A percentile compares a stretch with the other conserved stretches of the same genome.
Conservation (phyloP, 2,888 invertebrate genomes). For the Philopedon plagiatum region DNA sequence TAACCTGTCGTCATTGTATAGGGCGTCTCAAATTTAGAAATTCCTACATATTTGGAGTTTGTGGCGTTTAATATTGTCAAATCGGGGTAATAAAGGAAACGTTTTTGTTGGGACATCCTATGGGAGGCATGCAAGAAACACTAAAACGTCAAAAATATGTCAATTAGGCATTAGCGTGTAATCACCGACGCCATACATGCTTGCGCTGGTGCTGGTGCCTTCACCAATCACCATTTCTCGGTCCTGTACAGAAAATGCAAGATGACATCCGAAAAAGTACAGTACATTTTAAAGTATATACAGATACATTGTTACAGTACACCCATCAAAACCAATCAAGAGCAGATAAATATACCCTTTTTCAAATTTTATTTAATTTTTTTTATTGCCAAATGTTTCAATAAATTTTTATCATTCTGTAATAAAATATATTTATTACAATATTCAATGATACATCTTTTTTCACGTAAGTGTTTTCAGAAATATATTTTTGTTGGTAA, state of each 20-base stretch:
- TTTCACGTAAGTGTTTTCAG: neutral
- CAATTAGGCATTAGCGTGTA: constrained; percentile 50
- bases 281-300: constrained; percentile 56
- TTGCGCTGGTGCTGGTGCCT: constrained; percentile 68
- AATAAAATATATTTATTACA: no score
- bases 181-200: constrained; percentile 63
- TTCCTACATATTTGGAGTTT: neutral
- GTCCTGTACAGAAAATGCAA: constrained; percentile 64
- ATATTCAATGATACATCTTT: neutral
- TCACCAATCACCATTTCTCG: constrained; percentile 64
- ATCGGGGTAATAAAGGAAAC: neutral
- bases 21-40: constrained; percentile 12
- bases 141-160: constrained; percentile 18
- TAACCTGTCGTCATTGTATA: constrained; percentile 16
- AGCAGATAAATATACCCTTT: constrained; percentile 50
- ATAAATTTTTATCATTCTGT: no score
- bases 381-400: no score
- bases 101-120: constrained; percentile 49
- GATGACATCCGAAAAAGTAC: constrained; percentile 59
- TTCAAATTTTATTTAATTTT: no score
- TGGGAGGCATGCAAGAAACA: constrained; percentile 39
- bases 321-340: constrained; percentile 52
- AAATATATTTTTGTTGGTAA: neutral
- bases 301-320: constrained; percentile 50
- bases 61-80: neutral